A percentile compares a stretch with the other conserved stretches of the same genome.
Evolutionary conservation across 2,113 vertebrate genomes (phyloP).

Genomic region (Miniopterus natalensis): DNA sequence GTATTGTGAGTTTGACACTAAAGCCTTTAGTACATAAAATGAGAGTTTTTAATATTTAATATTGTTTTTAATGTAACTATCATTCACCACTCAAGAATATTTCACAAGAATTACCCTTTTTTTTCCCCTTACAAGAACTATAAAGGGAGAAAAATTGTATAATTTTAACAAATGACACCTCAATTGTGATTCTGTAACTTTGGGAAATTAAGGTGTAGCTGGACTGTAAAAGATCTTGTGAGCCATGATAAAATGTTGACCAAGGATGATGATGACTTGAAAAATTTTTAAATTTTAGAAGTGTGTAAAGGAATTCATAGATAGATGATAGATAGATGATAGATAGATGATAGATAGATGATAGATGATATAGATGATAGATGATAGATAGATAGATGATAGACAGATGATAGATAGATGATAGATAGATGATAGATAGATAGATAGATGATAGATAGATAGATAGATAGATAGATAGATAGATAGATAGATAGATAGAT

Average conservation of each 20-base stretch:
- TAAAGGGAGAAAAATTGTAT: neutral
- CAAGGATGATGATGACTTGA: neutral
- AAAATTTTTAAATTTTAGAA: neutral
- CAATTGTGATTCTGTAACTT: neutral
- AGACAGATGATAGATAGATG: neutral
- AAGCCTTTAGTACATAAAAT: neutral
- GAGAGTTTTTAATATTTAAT: neutral
- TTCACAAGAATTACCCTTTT: neutral
- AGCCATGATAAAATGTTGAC: neutral
- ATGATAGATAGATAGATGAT: too few relatives aligned
- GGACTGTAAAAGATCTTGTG: neutral
- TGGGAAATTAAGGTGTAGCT: neutral
- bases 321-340: neutral
- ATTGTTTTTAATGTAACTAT: neutral
- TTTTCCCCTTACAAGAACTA: neutral
- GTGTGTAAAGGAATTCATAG: neutral
- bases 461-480: neutral
- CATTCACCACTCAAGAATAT: neutral
- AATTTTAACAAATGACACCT: neutral
- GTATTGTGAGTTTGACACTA: neutral
- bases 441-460: neutral
- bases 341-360: neutral
- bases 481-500: neutral
- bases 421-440: too few relatives aligned
- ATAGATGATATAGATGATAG: too few relatives aligned